Evolutionary conservation across 2,797 vertebrate genomes (phyloP), one percentile per base, ranked within the genome.

Genomic region (Ctenochaetus hawaiiensis): DNA sequence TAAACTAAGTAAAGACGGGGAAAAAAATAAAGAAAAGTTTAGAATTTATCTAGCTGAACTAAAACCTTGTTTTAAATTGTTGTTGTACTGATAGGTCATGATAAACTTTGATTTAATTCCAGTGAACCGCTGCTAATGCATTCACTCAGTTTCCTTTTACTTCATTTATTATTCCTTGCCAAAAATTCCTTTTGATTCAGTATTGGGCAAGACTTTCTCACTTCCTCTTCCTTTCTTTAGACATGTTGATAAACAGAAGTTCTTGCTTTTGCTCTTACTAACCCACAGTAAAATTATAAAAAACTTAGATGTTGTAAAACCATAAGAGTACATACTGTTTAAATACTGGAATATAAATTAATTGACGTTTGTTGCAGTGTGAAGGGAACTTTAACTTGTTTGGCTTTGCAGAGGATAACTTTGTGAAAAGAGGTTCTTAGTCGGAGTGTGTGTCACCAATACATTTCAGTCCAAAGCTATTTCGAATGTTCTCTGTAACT

Each of bases 181-280:
- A 11, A 34, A 43, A 30, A 30, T 1, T 7, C 2, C 5, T 22
- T 6, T 34, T 1, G 2, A 0, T 22, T 6, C 44, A 67, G n/a
- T 7, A 18, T 80, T 82, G 39, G 20, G 22, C 17, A 72, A 74
- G 4, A 53, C 37, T 64, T 58, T 64, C 48, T 77, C 68, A 60
- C 72, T 82, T 89, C 84, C 57, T 74, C 13, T 14, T 48, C 30
- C 7, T 58, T 37, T 79, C n/a, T 45, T 34, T 20, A n/a, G 23
- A 52, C 69, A 23, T 37, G 77, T 14, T 43, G 60, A 52, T n/a
- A 0, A 4, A 4, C 7, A 8, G 7, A 10, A 47, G 39, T 45
- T 66, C 39, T 58, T 44, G 10, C 43, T 68, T 69, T 37, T 14
- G 45, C 13, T 6, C 4, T 45, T 6, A 22, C 6, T 66, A 23